These are phyloP conservation scores for Threskiornis aethiopicus DNA, from an alignment of 2,797 vertebrate species.

Conservation along the genomic window DNA sequence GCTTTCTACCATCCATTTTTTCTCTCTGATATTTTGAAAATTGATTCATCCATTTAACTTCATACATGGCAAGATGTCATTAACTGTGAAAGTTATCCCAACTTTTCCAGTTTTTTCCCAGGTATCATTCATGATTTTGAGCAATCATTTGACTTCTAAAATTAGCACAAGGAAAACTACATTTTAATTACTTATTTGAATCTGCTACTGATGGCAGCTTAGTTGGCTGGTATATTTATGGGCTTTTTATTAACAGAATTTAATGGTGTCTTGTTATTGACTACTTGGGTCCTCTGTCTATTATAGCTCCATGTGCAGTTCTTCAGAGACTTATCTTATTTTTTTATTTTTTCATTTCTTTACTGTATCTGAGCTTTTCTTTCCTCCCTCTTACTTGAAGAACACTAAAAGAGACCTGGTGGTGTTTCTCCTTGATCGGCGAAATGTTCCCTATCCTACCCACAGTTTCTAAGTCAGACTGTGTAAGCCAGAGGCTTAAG, in stretches of 20 bases:
- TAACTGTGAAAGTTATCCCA: background rate
- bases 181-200: background rate
- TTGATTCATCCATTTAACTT: background rate
- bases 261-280: background rate
- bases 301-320: background rate
- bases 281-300: background rate
- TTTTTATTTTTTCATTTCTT: background rate
- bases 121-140: background rate
- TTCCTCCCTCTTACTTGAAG: background rate
- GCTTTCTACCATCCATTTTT: background rate
- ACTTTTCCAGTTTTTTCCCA: background rate
- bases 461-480: slow-evolving; percentile 11
- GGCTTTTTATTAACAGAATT: background rate
- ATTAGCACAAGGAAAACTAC: background rate
- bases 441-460: background rate
- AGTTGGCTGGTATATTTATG: background rate
- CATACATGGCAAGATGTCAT: background rate
- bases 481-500: slow-evolving; percentile 5
- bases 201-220: background rate
- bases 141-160: background rate
- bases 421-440: slow-evolving; percentile 29
- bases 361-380: background rate
- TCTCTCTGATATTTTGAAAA: background rate
- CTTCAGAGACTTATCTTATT: background rate
- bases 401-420: background rate